A percentile compares a stretch with the other conserved stretches of the same genome.
These are phyloP conservation scores for Erethizon dorsatum DNA, from an alignment of 2,797 vertebrate species.

Conservation along the genomic window DNA sequence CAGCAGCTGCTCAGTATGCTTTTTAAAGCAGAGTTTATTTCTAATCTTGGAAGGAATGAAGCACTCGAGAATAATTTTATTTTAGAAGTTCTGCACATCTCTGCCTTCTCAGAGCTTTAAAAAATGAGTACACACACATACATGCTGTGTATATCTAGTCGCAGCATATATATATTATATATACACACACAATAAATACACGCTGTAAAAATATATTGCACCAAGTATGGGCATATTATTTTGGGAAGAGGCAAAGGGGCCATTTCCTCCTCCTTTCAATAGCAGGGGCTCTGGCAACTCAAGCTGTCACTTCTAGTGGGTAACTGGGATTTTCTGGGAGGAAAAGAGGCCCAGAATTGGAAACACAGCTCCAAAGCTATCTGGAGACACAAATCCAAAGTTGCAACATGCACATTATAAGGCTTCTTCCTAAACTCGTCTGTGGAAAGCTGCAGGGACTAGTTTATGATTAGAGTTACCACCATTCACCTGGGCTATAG, in stretches of 20 bases:
- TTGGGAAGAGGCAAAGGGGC: constrained; percentile 7
- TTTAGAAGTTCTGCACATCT: constrained; percentile 73
- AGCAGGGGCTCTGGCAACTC: neutral
- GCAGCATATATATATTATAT: neutral
- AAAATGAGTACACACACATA: neutral
- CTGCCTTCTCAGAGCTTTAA: constrained; percentile 65
- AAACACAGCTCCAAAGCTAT: neutral
- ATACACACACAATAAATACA: neutral
- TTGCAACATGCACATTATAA: neutral
- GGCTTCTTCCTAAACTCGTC: constrained; percentile 1
- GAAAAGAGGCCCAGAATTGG: constrained; percentile 17
- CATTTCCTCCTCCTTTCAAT: neutral
- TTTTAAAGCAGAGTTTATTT: constrained; percentile 84
- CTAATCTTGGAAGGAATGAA: constrained; percentile 69
- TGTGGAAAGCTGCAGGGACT: neutral
- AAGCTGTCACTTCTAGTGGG: neutral
- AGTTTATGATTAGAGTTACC: neutral
- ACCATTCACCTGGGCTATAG: neutral
- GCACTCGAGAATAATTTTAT: constrained; percentile 68
- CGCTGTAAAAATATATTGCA: neutral
- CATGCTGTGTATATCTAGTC: neutral
- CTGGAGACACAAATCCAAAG: constrained; percentile 2
- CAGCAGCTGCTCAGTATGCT: constrained; percentile 74
- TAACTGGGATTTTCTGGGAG: neutral
- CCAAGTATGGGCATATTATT: neutral